Base-by-base conservation (phyloP, 1,140 invertebrate species). In the Choristoneura fumiferana region DNA sequence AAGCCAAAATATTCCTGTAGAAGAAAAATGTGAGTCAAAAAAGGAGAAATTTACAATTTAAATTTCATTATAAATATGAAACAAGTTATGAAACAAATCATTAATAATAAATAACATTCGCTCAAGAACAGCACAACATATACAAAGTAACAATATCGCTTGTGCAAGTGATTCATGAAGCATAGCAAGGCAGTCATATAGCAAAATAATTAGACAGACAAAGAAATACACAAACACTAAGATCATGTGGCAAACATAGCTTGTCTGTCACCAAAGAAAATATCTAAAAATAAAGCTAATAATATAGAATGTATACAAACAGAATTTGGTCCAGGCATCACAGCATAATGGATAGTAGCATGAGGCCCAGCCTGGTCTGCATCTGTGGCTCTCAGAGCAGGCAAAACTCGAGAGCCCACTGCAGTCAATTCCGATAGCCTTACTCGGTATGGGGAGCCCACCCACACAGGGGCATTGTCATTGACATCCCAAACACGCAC, bases 401-500 rank as follows among this genome's bases (percentile, higher is more conserved):
- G 92, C 6, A 96, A 84, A 36, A 97, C 94, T 65, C 95, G 91
- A 0, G 95, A 94, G 0, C 96, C 96, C 0, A 94, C 91, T 0
- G 96, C 94, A 0, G 96, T 96, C 36, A 96, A 94, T 92, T 98
- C 96, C 0, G 95, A 96, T 56, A 97, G 93, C 69, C 96, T 95
- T 49, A 96, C 89, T 9, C 93, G 91, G 76, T 96, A 97, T 4
- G 96, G 96, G 4, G 94, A 94, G 59, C 95, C 95, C 29, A 94
- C 89, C 89, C 97, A 97, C 69, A 93, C 90, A 0, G 96, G 96
- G 4, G 95, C 94, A 89, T 97, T 97, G 84, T 98, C 96, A 81
- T 98, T 98, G 13, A 95, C 96, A 89, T 98, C 97, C 15, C 94
- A 96, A n/a, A 98, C 96, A 62, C 96, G 91, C 40, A 98, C 95